These are phyloP conservation scores for Halichondria panicea DNA, from an alignment of 37 sponge, comb jelly and placozoan species.

Conservation along the genomic window DNA sequence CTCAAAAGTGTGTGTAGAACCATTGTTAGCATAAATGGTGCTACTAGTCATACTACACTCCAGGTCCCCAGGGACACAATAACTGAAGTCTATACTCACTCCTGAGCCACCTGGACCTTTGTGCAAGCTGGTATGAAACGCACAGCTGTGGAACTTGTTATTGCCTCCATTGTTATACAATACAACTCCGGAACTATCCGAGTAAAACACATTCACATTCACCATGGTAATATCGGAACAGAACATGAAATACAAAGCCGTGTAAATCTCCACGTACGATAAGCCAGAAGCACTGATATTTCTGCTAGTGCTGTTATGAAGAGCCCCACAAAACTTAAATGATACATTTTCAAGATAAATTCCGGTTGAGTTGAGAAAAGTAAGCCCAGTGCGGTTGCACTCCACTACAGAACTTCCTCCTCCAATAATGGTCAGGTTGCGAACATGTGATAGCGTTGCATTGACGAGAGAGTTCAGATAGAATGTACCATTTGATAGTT, in stretches of 20 bases:
- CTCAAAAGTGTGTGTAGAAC: slow-evolving; percentile 18
- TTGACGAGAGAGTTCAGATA: no score
- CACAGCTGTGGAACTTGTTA: slow-evolving; percentile 7
- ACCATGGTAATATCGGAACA: slow-evolving; percentile 24
- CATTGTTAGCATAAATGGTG: neutral
- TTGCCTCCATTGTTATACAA: slow-evolving; percentile 43
- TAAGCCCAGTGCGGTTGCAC: no score
- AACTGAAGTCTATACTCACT: slow-evolving; percentile 48
- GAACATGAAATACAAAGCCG: slow-evolving; percentile 31
- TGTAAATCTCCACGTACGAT: slow-evolving; percentile 3
- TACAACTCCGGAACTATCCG: slow-evolving; percentile 18
- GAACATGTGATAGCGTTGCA: no score
- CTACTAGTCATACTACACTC: slow-evolving; percentile 5
- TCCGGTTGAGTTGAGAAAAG: slow-evolving; percentile 1
- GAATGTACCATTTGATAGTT: no score
- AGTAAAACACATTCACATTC: slow-evolving; percentile 6
- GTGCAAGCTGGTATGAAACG: slow-evolving; percentile 1
- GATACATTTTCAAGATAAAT: slow-evolving; percentile 12
- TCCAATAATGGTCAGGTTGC: no score
- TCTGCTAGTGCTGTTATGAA: slow-evolving; percentile 44
- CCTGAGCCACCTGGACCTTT: slow-evolving; percentile 46
- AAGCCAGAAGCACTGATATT: neutral
- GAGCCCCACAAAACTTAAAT: slow-evolving; percentile 12
- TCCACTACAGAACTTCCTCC: no score
- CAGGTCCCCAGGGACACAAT: slow-evolving; percentile 53